Evolutionary conservation across 1,140 invertebrate genomes (phyloP), one percentile per base, ranked within the genome.

Genomic region (Phortica variegata): DNA sequence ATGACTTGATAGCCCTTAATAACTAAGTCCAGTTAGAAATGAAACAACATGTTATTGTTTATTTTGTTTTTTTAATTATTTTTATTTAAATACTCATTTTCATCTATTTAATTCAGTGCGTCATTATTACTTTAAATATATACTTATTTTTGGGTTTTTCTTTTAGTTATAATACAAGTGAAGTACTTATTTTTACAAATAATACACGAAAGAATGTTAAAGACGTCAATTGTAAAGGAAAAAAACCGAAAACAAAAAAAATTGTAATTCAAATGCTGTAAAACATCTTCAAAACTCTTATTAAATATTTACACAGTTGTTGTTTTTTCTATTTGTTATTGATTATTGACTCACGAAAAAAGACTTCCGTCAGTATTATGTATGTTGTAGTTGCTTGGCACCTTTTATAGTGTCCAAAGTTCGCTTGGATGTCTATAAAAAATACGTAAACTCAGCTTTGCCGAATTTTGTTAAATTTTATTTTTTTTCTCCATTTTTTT

Each of bases 91-190:
- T 68, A 68, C 63, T 68, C 58, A 54, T 70, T 71, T 46, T 71
- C 65, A 56, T 66, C 66, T 71, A 71, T 71, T 71, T 71, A 57
- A 71, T 71, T 70, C 66, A 71, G 66, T 71, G 66, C 66, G 66
- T 70, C 59, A 60, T 70, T 60, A 70, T 60, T 50, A 65, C 47
- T 26, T 6, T 26, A 26, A 47, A 56, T 59, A 62, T 59, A 62
- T 62, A 59, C 52, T 55, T 55, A 32, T 43, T 16, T 54, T 43
- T 49, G 31, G 33, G n/a, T 47, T 32, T 54, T 56, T 52, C 46
- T 26, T 58, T 58, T 61, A 57, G 54, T 60, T 69, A 60, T 69
- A 33, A 65, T 70, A 70, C 61, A 70, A 60, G 61, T 65, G 58
- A 65, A 70, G n/a, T n/a, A 65, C 56, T 60, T 68, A 69, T 33